phyloP scores from a whole-genome alignment of 35 echinoderm and acorn worm genomes.

The Heliocidaris tuberculata region DNA sequence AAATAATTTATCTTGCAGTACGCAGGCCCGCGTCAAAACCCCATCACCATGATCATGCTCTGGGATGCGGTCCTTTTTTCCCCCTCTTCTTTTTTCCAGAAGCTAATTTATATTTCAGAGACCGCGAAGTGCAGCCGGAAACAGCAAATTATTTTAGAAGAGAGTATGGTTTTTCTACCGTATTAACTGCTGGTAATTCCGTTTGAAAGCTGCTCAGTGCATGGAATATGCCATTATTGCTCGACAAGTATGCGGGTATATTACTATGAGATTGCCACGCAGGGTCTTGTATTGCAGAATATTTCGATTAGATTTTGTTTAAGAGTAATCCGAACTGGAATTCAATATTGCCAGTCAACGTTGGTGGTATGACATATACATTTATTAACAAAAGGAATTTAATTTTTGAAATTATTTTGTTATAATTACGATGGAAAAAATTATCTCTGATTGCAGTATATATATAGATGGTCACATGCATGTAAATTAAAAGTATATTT shows the following conservation, averaged over 20 bases:
- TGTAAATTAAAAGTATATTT: too few relatives aligned
- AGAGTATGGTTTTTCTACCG: background rate
- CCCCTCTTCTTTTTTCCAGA: background rate
- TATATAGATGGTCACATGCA: too few relatives aligned
- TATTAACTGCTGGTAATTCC: background rate
- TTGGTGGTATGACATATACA: too few relatives aligned
- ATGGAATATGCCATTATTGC: background rate
- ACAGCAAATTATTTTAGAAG: constrained; percentile 11
- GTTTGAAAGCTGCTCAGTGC: background rate
- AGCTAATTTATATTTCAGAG: background rate
- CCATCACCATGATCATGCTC: background rate
- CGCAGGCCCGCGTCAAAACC: background rate
- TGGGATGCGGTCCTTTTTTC: background rate
- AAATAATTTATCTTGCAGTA: constrained; percentile 12
- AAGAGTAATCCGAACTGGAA: too few relatives aligned
- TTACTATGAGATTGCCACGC: too few relatives aligned
- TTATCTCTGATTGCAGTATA: too few relatives aligned
- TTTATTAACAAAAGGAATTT: too few relatives aligned
- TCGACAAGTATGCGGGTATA: background rate
- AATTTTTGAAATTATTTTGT: too few relatives aligned
- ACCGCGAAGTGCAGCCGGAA: background rate
- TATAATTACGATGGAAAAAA: too few relatives aligned
- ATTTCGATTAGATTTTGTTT: too few relatives aligned
- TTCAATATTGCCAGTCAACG: too few relatives aligned
- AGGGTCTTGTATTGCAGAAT: too few relatives aligned